Conservation (phyloP, 2,797 vertebrate genomes). For the Sebastes itinus region DNA sequence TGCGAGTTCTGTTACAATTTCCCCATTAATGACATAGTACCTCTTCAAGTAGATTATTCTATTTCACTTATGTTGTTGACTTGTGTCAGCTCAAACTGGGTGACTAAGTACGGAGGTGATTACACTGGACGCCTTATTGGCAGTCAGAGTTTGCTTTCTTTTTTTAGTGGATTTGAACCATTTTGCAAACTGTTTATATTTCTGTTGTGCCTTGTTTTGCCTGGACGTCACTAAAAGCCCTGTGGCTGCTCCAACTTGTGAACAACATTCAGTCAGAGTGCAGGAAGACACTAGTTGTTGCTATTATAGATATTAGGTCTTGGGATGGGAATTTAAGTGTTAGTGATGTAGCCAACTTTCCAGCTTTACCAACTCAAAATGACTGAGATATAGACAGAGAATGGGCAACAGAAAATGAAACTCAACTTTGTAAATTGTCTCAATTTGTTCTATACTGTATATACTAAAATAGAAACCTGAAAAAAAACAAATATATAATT, state of each 20-base stretch:
- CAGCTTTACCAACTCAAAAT: background rate
- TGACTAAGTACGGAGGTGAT: background rate
- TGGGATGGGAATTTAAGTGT: rapidly evolving
- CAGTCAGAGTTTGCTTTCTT: background rate
- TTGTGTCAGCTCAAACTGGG: background rate
- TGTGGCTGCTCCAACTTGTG: background rate
- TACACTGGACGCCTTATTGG: background rate
- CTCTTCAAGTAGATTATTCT: background rate
- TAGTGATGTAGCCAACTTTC: background rate
- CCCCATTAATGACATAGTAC: background rate
- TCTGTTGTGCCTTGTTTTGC: background rate
- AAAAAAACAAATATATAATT: background rate
- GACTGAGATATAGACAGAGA: background rate
- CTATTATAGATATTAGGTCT: background rate
- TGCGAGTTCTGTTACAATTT: background rate
- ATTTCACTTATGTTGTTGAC: background rate
- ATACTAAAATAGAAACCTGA: background rate
- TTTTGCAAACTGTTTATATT: background rate
- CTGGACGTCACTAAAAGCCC: background rate
- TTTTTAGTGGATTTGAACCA: background rate
- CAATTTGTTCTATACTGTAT: background rate
- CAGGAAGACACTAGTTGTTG: background rate
- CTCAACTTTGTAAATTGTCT: background rate
- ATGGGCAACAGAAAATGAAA: background rate
- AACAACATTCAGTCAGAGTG: background rate